phyloP scores from a whole-genome alignment of 2,888 invertebrate genomes.

The Epistrophella euchroma region DNA sequence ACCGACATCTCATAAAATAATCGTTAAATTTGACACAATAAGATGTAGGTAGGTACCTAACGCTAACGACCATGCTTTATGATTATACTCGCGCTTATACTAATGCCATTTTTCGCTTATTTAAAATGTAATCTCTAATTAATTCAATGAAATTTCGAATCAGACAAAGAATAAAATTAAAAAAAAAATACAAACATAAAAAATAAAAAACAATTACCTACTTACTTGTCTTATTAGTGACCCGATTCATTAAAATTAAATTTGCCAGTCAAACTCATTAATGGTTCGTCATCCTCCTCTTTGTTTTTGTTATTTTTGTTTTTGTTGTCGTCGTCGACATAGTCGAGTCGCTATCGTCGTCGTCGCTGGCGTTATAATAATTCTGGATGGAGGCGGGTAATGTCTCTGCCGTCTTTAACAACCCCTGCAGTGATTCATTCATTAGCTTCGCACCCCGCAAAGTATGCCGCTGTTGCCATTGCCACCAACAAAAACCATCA shows the following conservation, averaged over 20 bases:
- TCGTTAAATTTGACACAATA: conserved; percentile 27
- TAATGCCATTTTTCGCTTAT: not conserved
- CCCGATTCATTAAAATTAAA: conserved; percentile 67
- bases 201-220: conserved; percentile 31
- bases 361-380: not conserved
- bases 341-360: not conserved
- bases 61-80: conserved; percentile 1
- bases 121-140: conserved; percentile 43
- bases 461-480: conserved; percentile 29
- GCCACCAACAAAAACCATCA: conserved; percentile 60
- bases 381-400: conserved; percentile 15
- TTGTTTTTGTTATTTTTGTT: conserved; percentile 5
- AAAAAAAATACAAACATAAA: not conserved
- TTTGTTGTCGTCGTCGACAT: not conserved
- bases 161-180: not conserved
- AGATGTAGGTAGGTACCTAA: too few species aligned
- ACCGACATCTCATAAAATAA: conserved; percentile 31
- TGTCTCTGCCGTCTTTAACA: conserved; percentile 13
- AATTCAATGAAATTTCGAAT: conserved; percentile 36
- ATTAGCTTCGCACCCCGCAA: conserved; percentile 72
- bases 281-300: conserved; percentile 39
- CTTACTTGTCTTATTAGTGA: conserved; percentile 62
- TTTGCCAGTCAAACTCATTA: conserved; percentile 65
- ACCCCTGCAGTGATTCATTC: conserved; percentile 72
- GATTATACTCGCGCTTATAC: not conserved